phyloP scores from a whole-genome alignment of 1,140 invertebrate species.

The Neomicropteryx cornuta region DNA sequence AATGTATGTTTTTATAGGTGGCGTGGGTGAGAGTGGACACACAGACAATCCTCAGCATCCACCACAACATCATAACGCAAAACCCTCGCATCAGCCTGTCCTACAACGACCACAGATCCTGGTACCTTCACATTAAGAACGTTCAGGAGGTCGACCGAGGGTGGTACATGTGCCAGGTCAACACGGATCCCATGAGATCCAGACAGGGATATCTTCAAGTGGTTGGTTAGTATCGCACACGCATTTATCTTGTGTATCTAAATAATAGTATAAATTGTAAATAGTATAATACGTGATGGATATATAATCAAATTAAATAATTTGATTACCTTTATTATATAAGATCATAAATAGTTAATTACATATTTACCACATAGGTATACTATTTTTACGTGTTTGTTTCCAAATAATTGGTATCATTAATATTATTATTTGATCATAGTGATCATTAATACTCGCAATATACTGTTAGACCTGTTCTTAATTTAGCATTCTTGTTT shows the following conservation, averaged over 20 bases:
- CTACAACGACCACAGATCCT: constrained; percentile 79
- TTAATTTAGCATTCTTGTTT: no score
- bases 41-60: constrained; percentile 82
- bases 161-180: constrained; percentile 80
- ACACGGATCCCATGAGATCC: constrained; percentile 77
- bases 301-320: no score
- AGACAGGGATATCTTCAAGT: constrained; percentile 78
- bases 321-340: no score
- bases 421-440: no score
- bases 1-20: constrained; percentile 58
- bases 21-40: constrained; percentile 88
- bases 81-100: constrained; percentile 76
- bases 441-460: no score
- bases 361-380: no score
- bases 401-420: no score
- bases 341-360: no score
- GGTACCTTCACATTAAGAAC: constrained; percentile 76
- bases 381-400: no score
- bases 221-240: constrained; percentile 53
- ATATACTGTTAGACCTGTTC: no score
- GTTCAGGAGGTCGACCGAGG: constrained; percentile 71
- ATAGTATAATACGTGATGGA: no score
- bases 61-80: constrained; percentile 79
- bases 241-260: not conserved
- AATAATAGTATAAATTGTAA: not conserved